These are phyloP conservation scores for Malurus cyaneus DNA, from an alignment of 2,113 vertebrate genomes.

Conservation along the genomic window DNA sequence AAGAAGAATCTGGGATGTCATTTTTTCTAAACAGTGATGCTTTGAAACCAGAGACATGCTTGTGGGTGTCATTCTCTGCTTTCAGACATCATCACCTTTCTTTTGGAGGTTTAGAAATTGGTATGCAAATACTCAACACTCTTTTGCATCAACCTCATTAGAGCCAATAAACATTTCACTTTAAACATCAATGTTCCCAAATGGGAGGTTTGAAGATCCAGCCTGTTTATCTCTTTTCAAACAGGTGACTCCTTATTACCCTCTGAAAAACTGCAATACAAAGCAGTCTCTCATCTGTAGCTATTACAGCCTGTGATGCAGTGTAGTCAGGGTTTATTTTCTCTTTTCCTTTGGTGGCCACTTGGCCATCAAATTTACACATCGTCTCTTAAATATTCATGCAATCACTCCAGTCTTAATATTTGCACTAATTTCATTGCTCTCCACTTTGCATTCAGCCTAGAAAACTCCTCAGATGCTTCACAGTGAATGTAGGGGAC, in stretches of 20 bases:
- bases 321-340: not conserved
- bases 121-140: not conserved
- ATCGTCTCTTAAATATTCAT: not conserved
- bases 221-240: not conserved
- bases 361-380: not conserved
- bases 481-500: not conserved
- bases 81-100: not conserved
- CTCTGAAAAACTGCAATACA: constrained; percentile 13
- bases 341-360: not conserved
- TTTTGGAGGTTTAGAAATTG: constrained; percentile 15
- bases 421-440: not conserved
- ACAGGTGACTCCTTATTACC: not conserved
- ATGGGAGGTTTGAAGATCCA: not conserved
- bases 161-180: constrained; percentile 5
- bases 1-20: not conserved
- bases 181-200: not conserved
- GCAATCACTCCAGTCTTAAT: not conserved
- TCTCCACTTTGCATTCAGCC: not conserved
- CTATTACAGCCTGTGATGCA: constrained; percentile 18
- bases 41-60: not conserved
- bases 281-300: constrained; percentile 14
- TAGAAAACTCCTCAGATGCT: not conserved
- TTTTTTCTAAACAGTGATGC: not conserved
- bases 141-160: not conserved
- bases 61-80: not conserved